Percentiles rank a stretch among this genome's conserved stretches.
These are phyloP conservation scores for Stictocephala bisonia DNA, from an alignment of 2,888 invertebrate species.

Conservation along the genomic window DNA sequence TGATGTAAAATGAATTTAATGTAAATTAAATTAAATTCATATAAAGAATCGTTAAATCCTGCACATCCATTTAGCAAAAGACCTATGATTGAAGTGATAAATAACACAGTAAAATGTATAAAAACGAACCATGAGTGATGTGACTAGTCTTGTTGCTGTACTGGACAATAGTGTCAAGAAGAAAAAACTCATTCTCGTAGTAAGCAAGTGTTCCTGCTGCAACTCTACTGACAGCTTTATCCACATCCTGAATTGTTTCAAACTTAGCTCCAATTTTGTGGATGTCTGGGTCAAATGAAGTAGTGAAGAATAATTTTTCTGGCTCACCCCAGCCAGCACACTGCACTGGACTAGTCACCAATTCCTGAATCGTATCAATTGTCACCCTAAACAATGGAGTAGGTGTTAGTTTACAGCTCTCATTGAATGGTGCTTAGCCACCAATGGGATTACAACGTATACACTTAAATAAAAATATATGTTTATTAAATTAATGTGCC, in stretches of 20 bases:
- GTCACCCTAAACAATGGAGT: constrained; percentile 71
- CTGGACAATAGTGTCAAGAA: constrained; percentile 73
- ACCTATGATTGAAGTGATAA: too few relatives aligned
- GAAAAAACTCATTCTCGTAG: constrained; percentile 80
- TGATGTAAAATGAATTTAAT: too few relatives aligned
- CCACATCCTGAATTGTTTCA: constrained; percentile 66
- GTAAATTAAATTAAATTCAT: too few relatives aligned
- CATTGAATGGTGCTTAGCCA: too few relatives aligned
- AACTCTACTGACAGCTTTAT: constrained; percentile 74
- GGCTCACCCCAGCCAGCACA: constrained; percentile 81
- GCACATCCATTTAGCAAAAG: too few relatives aligned
- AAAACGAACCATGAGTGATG: too few relatives aligned
- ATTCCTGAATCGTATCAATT: constrained; percentile 79
- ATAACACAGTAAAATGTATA: too few relatives aligned
- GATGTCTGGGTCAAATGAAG: constrained; percentile 75
- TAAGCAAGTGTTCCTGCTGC: constrained; percentile 80
- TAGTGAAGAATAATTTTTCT: constrained; percentile 76
- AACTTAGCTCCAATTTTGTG: constrained; percentile 76
- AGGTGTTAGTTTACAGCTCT: too few relatives aligned
- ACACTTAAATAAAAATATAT: too few relatives aligned
- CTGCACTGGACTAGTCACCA: constrained; percentile 73
- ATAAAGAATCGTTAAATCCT: too few relatives aligned
- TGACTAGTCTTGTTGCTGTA: constrained; percentile 27
- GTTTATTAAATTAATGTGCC: too few relatives aligned
- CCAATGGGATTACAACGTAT: too few relatives aligned